phyloP scores from a whole-genome alignment of 2,113 vertebrate genomes.

The Dolichallabes microphthalmus region DNA sequence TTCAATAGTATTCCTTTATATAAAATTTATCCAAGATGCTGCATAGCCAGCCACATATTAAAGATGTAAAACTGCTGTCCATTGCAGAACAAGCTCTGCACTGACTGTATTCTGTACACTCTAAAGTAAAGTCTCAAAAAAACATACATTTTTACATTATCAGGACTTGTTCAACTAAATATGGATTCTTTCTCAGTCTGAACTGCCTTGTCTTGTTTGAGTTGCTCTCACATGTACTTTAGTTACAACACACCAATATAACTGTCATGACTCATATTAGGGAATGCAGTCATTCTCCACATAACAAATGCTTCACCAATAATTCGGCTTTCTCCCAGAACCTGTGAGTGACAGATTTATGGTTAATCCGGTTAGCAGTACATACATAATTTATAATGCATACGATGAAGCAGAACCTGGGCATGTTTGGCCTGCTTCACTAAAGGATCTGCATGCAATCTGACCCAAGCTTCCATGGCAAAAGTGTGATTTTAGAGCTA shows the following conservation, averaged over 20 bases:
- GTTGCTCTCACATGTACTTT: background rate
- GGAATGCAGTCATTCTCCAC: background rate
- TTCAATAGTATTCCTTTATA: slow-evolving; percentile 20
- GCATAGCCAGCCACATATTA: slow-evolving; percentile 1
- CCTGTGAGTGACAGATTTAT: slow-evolving; percentile 19
- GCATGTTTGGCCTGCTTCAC: slow-evolving; percentile 29
- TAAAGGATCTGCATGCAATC: slow-evolving; percentile 22
- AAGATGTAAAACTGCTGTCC: slow-evolving; percentile 3
- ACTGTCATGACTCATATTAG: background rate
- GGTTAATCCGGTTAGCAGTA: slow-evolving; percentile 13
- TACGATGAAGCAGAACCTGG: slow-evolving; percentile 9
- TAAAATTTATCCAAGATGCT: slow-evolving; percentile 22
- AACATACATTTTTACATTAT: background rate
- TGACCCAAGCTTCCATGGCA: background rate
- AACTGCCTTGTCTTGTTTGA: background rate
- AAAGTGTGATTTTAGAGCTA: background rate
- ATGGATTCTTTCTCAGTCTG: background rate
- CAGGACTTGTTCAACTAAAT: background rate
- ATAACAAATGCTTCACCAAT: slow-evolving; percentile 1
- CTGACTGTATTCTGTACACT: background rate
- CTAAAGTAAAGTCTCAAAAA: background rate
- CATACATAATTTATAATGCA: slow-evolving; percentile 24
- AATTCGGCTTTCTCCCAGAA: background rate
- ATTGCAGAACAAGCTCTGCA: background rate
- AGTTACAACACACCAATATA: background rate